Base-by-base conservation (phyloP, 1,140 invertebrate genomes). In the Frieseomelitta varia region DNA sequence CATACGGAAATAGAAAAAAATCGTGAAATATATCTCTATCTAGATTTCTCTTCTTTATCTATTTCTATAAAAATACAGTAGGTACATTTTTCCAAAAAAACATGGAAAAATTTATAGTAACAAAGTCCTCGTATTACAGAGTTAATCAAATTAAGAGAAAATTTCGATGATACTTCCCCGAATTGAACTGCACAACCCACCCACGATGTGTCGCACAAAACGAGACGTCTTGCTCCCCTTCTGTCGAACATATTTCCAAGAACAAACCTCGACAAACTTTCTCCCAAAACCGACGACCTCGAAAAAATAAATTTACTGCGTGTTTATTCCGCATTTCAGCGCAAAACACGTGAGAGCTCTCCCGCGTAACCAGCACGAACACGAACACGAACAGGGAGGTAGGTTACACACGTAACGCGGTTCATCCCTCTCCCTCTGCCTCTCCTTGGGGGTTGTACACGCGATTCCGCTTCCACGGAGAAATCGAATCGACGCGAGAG, bases 401-500 rank as follows among this genome's bases (percentile, higher is more conserved):
- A 61, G 58, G 58, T 24, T 24, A 61, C 58, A 4, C 12, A 14
- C n/a, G 58, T 61, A 61, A 61, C 58, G 39, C 10, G 39, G 39
- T 47, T 47, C 39, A 8, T 47, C 39, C 34, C 34, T 39, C 34
- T 39, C 34, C 34, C 39, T 8, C 39, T 3, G 2, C 2, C 34
- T 4, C 39, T 0, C 39, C 39, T 47, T 8, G 39, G 39, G 8
- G 58, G 12, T 61, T 61, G 24, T 61, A 17, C 19, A 68, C 30
- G 30, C 17, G 30, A 68, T 19, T 34, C 17, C 65, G 27, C 19
- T 68, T 68, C 65, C 19, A 68, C 58, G 34, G 17, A 34, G n/a
- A 34, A 30, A 76, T 83, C 53, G 63, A 69, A 83, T 34, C 65
- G 65, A n/a, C 17, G 53, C n/a, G 53, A 69, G 53, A 77, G 53